Conservation (phyloP, 2,113 vertebrate species). For the Gopherus flavomarginatus region DNA sequence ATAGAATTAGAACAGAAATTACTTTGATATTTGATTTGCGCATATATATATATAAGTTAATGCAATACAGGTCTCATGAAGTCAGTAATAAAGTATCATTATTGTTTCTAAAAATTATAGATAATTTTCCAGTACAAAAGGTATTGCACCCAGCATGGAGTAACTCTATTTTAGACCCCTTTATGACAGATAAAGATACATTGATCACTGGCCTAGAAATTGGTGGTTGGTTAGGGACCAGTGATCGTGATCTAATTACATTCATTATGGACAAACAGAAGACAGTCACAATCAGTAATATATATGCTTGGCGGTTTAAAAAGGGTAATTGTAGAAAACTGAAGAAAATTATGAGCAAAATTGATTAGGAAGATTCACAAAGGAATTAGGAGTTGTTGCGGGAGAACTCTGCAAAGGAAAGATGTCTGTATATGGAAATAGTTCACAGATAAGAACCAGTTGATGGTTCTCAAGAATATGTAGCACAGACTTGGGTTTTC, state of each 20-base stretch:
- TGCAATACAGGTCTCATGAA: neutral
- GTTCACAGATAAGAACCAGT: neutral
- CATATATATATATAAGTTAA: neutral
- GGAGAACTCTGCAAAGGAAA: neutral
- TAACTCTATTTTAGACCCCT: neutral
- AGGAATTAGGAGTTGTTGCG: neutral
- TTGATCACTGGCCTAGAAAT: neutral
- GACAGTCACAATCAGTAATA: neutral
- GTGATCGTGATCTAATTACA: neutral
- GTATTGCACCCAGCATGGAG: neutral
- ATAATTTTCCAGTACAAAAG: neutral
- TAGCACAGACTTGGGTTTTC: neutral
- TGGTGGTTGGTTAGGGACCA: neutral
- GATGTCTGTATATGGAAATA: neutral
- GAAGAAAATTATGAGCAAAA: neutral
- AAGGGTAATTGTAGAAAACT: neutral
- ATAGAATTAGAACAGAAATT: neutral
- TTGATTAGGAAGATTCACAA: neutral
- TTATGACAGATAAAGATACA: neutral
- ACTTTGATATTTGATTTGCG: neutral
- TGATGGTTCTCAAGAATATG: neutral
- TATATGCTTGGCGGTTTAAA: neutral
- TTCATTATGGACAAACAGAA: neutral
- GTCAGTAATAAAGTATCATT: neutral
- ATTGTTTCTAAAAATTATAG: neutral